A percentile compares a stretch with the other conserved stretches of the same genome.
Conservation (phyloP, 2,888 invertebrate species). For the Linnaemya vulpina region DNA sequence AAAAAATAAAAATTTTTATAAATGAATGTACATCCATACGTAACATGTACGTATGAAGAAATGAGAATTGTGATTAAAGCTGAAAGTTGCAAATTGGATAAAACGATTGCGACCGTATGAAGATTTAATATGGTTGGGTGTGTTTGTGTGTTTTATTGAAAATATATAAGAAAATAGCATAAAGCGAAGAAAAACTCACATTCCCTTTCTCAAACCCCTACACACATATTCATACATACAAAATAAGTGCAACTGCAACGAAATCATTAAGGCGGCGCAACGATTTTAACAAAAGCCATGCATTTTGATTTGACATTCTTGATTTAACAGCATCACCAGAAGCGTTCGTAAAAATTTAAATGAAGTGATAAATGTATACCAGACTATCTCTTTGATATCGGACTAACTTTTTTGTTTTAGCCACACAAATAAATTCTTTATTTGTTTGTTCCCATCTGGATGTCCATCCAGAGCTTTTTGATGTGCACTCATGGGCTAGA, state of each 20-base stretch:
- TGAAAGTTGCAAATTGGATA: conserved; percentile 66
- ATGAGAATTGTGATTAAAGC: conserved; percentile 56
- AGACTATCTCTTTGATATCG: too few species aligned
- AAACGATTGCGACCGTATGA: conserved; percentile 42
- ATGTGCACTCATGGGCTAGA: too few species aligned
- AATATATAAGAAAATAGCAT: conserved; percentile 29
- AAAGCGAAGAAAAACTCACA: conserved; percentile 19
- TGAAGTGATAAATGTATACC: not conserved
- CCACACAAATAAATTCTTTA: too few species aligned
- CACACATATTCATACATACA: not conserved
- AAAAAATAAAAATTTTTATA: not conserved
- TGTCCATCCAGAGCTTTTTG: too few species aligned
- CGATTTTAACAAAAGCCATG: conserved; percentile 53
- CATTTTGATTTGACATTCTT: conserved; percentile 54
- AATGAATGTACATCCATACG: too few species aligned
- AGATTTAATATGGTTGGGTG: not conserved
- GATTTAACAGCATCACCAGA: conserved; percentile 34
- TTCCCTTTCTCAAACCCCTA: not conserved
- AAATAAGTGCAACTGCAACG: conserved; percentile 61
- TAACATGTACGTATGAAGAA: not conserved
- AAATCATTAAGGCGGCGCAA: conserved; percentile 67
- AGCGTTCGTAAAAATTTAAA: not conserved
- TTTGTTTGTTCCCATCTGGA: too few species aligned
- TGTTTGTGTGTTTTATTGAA: conserved; percentile 31
- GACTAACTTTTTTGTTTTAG: too few species aligned